These are phyloP conservation scores for Raja brachyura DNA, from an alignment of 2,113 vertebrate species.

Conservation along the genomic window DNA sequence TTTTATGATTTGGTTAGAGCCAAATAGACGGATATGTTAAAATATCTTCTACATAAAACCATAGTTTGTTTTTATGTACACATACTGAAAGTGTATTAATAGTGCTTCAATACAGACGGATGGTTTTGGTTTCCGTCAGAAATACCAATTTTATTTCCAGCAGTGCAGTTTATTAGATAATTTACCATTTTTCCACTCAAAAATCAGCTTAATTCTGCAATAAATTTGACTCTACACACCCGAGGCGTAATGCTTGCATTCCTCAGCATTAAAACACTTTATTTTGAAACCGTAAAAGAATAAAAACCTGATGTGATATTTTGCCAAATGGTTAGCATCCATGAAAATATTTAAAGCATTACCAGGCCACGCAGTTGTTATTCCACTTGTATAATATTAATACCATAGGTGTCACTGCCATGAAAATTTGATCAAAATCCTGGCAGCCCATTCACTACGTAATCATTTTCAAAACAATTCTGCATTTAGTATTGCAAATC, in stretches of 20 bases:
- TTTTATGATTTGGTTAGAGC: not conserved
- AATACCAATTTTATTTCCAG: not conserved
- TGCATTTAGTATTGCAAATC: not conserved
- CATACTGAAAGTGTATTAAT: not conserved
- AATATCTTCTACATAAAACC: not conserved
- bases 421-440: not conserved
- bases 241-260: not conserved
- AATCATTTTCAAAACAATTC: constrained; percentile 4
- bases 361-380: not conserved
- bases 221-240: not conserved
- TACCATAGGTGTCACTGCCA: not conserved
- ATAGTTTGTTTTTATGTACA: not conserved
- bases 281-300: not conserved
- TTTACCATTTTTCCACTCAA: not conserved
- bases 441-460: not conserved
- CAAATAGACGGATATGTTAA: not conserved
- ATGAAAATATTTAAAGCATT: not conserved
- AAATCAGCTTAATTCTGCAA: not conserved
- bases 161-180: not conserved
- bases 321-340: not conserved
- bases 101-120: not conserved
- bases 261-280: not conserved
- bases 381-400: not conserved
- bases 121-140: not conserved
- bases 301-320: not conserved